Conservation (phyloP, 2,888 invertebrate genomes). For the Holacanthella duospinosa region DNA sequence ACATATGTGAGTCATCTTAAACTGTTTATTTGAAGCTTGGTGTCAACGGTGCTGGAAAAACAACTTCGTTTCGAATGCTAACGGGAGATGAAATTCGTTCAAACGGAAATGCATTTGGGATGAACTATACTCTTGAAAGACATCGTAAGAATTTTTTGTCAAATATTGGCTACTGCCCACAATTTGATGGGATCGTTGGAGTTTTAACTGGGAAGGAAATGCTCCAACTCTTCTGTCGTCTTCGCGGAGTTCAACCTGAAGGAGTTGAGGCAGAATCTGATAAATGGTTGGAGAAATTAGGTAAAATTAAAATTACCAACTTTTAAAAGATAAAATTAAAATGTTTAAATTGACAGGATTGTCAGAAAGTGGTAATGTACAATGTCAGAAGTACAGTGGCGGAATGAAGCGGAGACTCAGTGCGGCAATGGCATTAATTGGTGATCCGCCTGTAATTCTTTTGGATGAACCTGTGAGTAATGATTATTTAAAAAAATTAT, state of each 20-base stretch:
- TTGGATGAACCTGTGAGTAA: constrained; percentile 62
- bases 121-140: constrained; percentile 37
- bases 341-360: constrained; percentile 17
- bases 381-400: constrained; percentile 50
- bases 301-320: constrained; percentile 7
- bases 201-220: constrained; percentile 66
- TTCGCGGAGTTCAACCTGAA: constrained; percentile 54
- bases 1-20: too few species aligned
- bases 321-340: neutral
- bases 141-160: constrained; percentile 28
- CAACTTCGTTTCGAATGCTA: constrained; percentile 48
- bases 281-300: constrained; percentile 28
- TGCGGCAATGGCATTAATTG: constrained; percentile 64
- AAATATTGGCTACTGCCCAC: constrained; percentile 52
- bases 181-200: constrained; percentile 69
- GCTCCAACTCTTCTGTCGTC: constrained; percentile 58
- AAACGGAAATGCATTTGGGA: constrained; percentile 42
- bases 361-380: constrained; percentile 23
- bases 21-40: constrained; percentile 40
- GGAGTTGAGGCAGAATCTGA: constrained; percentile 21
- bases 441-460: constrained; percentile 55
- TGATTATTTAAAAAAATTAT: too few species aligned
- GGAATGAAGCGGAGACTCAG: constrained; percentile 69
- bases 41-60: constrained; percentile 50
- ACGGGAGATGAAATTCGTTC: constrained; percentile 45